These are phyloP conservation scores for Coecobrya sp. DNA, from an alignment of 2,888 invertebrate genomes.

Conservation along the genomic window DNA sequence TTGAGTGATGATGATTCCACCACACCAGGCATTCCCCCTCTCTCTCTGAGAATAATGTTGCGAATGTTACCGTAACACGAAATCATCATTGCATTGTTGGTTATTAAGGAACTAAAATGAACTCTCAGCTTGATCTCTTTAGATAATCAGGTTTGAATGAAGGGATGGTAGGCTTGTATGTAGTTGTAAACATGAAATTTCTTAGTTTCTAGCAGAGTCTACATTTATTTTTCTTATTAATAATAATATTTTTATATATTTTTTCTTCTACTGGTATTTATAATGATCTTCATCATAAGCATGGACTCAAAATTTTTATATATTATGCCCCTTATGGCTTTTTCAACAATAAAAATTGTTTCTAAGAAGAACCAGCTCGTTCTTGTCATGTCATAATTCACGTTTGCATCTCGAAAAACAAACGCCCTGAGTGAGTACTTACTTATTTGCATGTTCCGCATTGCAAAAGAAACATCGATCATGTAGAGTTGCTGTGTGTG, in stretches of 20 bases:
- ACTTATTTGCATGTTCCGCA: slow-evolving; percentile 53
- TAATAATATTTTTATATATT: slow-evolving; percentile 26
- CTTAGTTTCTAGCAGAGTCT: slow-evolving; percentile 11
- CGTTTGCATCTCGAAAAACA: slow-evolving; percentile 53
- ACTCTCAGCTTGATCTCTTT: slow-evolving; percentile 37
- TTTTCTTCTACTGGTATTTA: slow-evolving; percentile 56
- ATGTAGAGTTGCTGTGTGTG: background rate
- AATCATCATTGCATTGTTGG: background rate
- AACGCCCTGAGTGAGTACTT: slow-evolving; percentile 65
- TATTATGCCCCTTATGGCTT: background rate
- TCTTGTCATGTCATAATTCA: slow-evolving; percentile 63
- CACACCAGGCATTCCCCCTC: slow-evolving; percentile 28
- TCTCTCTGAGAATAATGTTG: background rate
- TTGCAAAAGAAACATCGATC: slow-evolving; percentile 52
- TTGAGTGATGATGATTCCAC: slow-evolving; percentile 72
- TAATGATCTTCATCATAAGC: slow-evolving; percentile 28
- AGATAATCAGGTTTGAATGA: slow-evolving; percentile 49
- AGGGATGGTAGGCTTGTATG: slow-evolving; percentile 49
- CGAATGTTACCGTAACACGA: slow-evolving; percentile 50
- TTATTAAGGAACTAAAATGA: slow-evolving; percentile 45
- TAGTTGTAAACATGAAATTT: slow-evolving; percentile 35
- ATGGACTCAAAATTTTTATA: background rate
- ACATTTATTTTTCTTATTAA: background rate
- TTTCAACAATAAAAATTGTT: slow-evolving; percentile 40
- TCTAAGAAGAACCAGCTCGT: background rate